These are phyloP conservation scores for Chiloscyllium plagiosum DNA, from an alignment of 2,113 vertebrate genomes.

Conservation along the genomic window DNA sequence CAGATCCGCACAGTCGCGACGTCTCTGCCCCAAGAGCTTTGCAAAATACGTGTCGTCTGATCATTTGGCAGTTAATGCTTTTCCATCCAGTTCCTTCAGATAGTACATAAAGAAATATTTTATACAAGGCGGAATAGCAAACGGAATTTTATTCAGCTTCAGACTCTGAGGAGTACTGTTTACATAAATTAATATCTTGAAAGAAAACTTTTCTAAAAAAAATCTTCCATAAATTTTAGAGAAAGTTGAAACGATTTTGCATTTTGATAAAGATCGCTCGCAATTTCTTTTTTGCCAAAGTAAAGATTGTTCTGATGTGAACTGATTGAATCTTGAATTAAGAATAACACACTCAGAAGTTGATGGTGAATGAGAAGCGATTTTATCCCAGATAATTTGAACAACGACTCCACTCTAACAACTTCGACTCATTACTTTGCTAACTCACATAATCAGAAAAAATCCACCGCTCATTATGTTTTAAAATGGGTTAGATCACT, in stretches of 20 bases:
- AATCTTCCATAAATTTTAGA: conserved; percentile 22
- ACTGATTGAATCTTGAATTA: conserved; percentile 30
- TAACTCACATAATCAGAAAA: conserved; percentile 23
- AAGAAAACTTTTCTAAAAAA: neutral
- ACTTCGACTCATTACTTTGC: conserved; percentile 21
- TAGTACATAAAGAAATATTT: neutral
- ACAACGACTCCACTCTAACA: conserved; percentile 14
- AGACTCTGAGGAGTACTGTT: neutral
- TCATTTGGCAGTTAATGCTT: neutral
- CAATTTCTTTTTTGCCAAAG: conserved; percentile 7
- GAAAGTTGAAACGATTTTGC: conserved; percentile 26
- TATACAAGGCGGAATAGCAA: neutral
- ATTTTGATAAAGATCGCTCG: conserved; percentile 24
- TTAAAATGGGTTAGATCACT: neutral
- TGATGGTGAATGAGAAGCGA: conserved; percentile 7
- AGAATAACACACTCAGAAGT: conserved; percentile 24
- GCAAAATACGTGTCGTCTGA: conserved; percentile 65
- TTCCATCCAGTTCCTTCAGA: conserved; percentile 7
- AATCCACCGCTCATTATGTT: neutral
- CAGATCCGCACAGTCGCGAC: conserved; percentile 54
- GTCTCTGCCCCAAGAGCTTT: conserved; percentile 56
- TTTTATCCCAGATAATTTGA: conserved; percentile 31
- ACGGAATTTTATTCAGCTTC: conserved; percentile 20
- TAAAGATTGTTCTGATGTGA: conserved; percentile 30
- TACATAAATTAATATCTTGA: conserved; percentile 5